phyloP scores from a whole-genome alignment of 2,797 vertebrate species.

The Spondyliosoma cantharus region DNA sequence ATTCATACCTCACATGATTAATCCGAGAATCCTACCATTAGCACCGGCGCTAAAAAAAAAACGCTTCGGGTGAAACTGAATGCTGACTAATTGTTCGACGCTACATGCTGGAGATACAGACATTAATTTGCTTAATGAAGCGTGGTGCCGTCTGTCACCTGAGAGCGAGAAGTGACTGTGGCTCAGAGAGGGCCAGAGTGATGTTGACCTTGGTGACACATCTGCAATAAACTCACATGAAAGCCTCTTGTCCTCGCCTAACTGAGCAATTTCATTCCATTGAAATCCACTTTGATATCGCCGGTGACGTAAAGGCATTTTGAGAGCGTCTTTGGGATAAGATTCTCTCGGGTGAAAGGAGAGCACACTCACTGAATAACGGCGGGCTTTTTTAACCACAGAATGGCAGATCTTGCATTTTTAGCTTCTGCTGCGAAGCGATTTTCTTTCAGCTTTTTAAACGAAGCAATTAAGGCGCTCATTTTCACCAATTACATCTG shows the following conservation, averaged over 20 bases:
- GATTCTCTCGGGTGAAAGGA: slow-evolving; percentile 33
- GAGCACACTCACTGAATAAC: slow-evolving; percentile 27
- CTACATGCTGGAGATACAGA: slow-evolving; percentile 8
- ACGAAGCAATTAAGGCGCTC: slow-evolving; percentile 31
- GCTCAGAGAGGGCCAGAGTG: slow-evolving; percentile 45
- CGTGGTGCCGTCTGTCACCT: slow-evolving; percentile 36
- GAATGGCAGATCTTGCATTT: slow-evolving; percentile 13
- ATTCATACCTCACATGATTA: slow-evolving; percentile 53
- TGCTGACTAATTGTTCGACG: slow-evolving; percentile 46
- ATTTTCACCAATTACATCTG: slow-evolving; percentile 39
- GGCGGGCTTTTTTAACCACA: slow-evolving; percentile 7
- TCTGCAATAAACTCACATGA: slow-evolving; percentile 60
- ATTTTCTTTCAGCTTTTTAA: slow-evolving; percentile 12
- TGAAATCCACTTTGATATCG: slow-evolving; percentile 61
- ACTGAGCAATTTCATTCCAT: slow-evolving; percentile 63
- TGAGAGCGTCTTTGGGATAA: slow-evolving; percentile 47
- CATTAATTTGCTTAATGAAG: slow-evolving; percentile 53
- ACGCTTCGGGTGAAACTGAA: slow-evolving; percentile 26
- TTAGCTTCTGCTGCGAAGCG: slow-evolving; percentile 6
- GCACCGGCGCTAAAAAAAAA: background rate
- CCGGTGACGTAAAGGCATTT: slow-evolving; percentile 47
- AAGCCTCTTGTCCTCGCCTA: slow-evolving; percentile 61
- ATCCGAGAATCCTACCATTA: background rate
- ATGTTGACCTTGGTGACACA: slow-evolving; percentile 59
- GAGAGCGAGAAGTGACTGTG: slow-evolving; percentile 20